Evolutionary conservation across 2,888 invertebrate genomes (phyloP), one percentile per base, ranked within the genome.

Genomic region (Diachrysia chrysitis): DNA sequence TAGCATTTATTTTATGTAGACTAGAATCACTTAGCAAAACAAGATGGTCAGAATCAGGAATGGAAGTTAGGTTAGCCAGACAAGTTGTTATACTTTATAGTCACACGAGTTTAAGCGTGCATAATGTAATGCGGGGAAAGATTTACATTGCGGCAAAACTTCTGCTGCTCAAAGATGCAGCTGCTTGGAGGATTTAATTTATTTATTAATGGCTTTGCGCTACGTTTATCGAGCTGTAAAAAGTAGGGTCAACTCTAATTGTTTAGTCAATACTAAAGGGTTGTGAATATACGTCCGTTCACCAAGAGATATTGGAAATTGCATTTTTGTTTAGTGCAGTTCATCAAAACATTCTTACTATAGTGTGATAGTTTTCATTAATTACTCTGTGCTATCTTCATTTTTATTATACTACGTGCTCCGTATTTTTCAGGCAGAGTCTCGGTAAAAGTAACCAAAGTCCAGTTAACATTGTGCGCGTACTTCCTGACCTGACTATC

Each of bases 91-190:
- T 25, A 57, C 32, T 32, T 58, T 23, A 32, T 37, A 62, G 59
- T 69, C 55, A 63, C 25, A 61, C 32, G 58, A 51, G 3, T 46
- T 55, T 57, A 23, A 71, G 42, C 19, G 51, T 68, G 54, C 75
- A 75, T 79, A 65, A 66, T 61, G 25, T 62, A 68, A 56, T 56
- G 54, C 29, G 5, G n/a, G 14, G 19, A 62, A 79, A 32, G 19
- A 64, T 65, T 62, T 62, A 73, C 32, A 73, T 62, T 78, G 56
- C 42, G 48, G 54, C 56, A 56, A 77, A 74, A 73, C 63, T 75
- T 73, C 17, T 56, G 19, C 55, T 61, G 48, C 55, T 59, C 25
- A 64, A 78, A 78, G 23, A 73, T 63, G 54, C 37, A 78, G 56
- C 58, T 62, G 62, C 53, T 63, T 35, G 53, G 67, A 63, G 68